Evolutionary conservation across 2,888 invertebrate genomes (phyloP).

Genomic region (Halocaridina rubra): DNA sequence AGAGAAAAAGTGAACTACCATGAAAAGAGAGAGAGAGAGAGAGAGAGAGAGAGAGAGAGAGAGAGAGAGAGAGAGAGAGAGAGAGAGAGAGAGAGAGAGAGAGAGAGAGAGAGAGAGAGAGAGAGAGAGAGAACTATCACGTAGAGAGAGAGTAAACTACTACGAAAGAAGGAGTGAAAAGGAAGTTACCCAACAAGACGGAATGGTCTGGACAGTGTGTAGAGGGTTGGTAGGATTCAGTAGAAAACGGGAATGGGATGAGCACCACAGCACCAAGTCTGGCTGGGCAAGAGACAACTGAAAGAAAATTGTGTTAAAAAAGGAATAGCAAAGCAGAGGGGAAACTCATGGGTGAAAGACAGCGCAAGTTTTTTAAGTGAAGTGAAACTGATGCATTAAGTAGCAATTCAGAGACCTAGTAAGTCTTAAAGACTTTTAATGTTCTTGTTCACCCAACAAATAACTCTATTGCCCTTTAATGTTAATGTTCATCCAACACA

Average conservation of each 20-base stretch:
- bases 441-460: too few relatives aligned
- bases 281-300: conserved; percentile 12
- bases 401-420: too few relatives aligned
- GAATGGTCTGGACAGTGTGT: not conserved
- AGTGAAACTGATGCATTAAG: too few relatives aligned
- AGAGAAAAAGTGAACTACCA: not conserved
- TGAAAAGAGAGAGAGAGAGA: not conserved
- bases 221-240: not conserved
- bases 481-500: too few relatives aligned
- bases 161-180: not conserved
- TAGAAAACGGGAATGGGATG: conserved; percentile 33
- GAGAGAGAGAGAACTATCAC: too few relatives aligned
- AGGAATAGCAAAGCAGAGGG: not conserved
- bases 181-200: not conserved
- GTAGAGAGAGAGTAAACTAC: too few relatives aligned
- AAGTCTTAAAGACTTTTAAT: too few relatives aligned
- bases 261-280: conserved; percentile 34
- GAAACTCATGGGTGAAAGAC: not conserved
- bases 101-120: not conserved
- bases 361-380: too few relatives aligned
- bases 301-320: conserved; percentile 4
- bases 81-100: not conserved
- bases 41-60: not conserved
- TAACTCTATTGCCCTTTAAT: too few relatives aligned
- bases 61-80: not conserved